These are phyloP conservation scores for Diuraphis noxia DNA, from an alignment of 1,140 invertebrate genomes.

Conservation along the genomic window DNA sequence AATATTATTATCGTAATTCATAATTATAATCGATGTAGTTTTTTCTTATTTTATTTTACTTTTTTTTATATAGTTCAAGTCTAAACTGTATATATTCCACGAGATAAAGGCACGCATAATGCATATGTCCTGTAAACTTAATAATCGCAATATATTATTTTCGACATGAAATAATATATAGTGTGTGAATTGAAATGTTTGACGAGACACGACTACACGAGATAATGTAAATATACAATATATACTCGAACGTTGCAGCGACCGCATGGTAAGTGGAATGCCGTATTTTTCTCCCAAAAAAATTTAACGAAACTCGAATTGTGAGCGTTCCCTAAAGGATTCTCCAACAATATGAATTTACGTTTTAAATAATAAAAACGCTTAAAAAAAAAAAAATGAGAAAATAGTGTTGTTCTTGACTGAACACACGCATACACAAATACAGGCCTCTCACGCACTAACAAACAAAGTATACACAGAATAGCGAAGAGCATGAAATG, in stretches of 20 bases:
- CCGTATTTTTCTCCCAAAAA: not conserved
- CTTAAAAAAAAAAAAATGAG: not conserved
- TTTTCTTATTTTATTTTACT: not conserved
- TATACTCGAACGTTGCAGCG: not conserved
- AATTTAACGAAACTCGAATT: not conserved
- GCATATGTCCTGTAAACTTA: not conserved
- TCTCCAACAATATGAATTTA: conserved; percentile 1
- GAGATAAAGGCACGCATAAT: not conserved
- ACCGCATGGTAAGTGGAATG: not conserved
- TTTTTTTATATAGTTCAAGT: too few species aligned
- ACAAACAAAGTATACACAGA: not conserved
- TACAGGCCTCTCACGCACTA: not conserved
- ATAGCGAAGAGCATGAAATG: not conserved
- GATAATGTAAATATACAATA: not conserved
- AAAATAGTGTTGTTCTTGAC: not conserved
- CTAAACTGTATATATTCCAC: not conserved
- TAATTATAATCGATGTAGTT: too few species aligned
- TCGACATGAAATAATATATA: not conserved
- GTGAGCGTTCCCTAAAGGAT: not conserved
- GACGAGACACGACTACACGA: not conserved
- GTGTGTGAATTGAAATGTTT: not conserved
- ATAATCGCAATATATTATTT: not conserved
- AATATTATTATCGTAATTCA: too few species aligned
- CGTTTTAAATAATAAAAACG: not conserved
- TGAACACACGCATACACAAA: not conserved